Conservation (phyloP, 2,888 invertebrate species). For the Chaetogeoica ovagalla region DNA sequence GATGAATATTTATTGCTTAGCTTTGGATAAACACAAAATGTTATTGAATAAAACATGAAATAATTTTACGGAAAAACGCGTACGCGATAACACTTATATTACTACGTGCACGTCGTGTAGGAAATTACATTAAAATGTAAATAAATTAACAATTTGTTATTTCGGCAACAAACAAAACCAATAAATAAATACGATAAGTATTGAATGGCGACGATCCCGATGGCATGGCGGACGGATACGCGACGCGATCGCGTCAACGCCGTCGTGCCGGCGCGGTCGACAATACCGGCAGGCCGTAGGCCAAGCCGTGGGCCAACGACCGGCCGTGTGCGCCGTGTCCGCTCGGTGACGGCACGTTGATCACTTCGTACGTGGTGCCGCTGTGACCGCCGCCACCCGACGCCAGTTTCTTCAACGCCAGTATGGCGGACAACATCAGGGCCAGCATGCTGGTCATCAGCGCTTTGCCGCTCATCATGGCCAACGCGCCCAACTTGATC, state of each 20-base stretch:
- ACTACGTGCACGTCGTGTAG: too few relatives aligned
- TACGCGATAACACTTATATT: too few relatives aligned
- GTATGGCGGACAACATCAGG: conserved; percentile 53
- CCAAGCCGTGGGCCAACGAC: conserved; percentile 28
- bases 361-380: conserved; percentile 54
- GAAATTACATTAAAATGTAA: too few relatives aligned
- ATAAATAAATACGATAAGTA: not conserved
- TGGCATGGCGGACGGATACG: too few relatives aligned
- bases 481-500: conserved; percentile 54
- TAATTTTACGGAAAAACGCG: too few relatives aligned
- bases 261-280: not conserved
- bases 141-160: not conserved
- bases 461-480: conserved; percentile 54
- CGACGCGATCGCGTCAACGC: too few relatives aligned
- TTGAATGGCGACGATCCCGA: too few relatives aligned
- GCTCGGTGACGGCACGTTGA: conserved; percentile 53
- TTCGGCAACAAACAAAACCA: not conserved
- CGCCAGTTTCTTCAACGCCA: conserved; percentile 53
- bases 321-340: conserved; percentile 50
- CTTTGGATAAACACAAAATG: too few relatives aligned
- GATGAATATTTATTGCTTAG: too few relatives aligned
- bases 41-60: too few relatives aligned
- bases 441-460: conserved; percentile 54
- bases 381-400: conserved; percentile 32
- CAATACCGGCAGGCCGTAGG: conserved; percentile 12